Conservation (phyloP, 2,888 invertebrate species). For the Psylliodes chrysocephalus region DNA sequence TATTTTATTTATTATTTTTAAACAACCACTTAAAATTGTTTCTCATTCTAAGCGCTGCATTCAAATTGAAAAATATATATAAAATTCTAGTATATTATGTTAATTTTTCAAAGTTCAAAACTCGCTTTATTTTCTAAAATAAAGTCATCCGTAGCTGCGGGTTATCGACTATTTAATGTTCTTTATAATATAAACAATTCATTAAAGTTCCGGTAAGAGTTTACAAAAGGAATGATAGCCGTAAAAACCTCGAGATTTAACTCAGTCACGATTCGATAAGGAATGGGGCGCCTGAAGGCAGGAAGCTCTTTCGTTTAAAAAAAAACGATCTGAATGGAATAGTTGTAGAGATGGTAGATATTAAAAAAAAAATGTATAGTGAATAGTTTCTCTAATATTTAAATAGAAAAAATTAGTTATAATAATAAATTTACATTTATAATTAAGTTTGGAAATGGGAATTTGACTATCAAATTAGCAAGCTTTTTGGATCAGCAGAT, state of each 20-base stretch:
- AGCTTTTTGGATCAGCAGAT: too few species aligned
- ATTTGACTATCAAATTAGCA: too few species aligned
- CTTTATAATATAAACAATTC: constrained; percentile 29
- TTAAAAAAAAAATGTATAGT: not conserved
- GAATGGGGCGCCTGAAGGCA: constrained; percentile 32
- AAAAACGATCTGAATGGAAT: not conserved
- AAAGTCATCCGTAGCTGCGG: constrained; percentile 21
- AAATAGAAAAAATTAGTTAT: too few species aligned
- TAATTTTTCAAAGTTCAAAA: not conserved
- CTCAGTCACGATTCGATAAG: constrained; percentile 32
- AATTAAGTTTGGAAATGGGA: too few species aligned
- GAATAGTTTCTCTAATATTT: too few species aligned
- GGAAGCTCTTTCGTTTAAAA: constrained; percentile 22
- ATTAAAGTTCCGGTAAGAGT: constrained; percentile 21
- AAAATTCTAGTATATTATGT: not conserved
- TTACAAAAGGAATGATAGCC: constrained; percentile 23
- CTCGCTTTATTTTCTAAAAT: constrained; percentile 3
- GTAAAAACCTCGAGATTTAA: constrained; percentile 30
- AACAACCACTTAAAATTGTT: too few species aligned
- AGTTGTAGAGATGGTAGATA: constrained; percentile 17
- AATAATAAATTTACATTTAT: too few species aligned
- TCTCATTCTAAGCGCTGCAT: too few species aligned
- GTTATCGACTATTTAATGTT: constrained; percentile 25
- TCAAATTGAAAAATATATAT: not conserved
- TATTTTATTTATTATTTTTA: too few species aligned